Percentiles rank a stretch among this genome's conserved stretches.
These are phyloP conservation scores for Saturnia japonica DNA, from an alignment of 2,888 invertebrate species.

Conservation along the genomic window DNA sequence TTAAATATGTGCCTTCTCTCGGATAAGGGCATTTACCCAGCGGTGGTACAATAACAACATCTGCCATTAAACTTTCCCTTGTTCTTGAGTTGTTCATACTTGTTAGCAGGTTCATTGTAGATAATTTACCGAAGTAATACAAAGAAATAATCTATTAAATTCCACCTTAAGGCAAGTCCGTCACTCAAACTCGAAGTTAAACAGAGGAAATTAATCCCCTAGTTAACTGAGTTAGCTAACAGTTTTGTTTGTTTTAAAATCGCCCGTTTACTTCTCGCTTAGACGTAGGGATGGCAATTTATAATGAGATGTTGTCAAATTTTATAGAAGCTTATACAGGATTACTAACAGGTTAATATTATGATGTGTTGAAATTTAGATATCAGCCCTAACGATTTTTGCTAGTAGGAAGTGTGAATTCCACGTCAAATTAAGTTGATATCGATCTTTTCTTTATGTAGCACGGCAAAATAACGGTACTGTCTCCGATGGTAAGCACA, in stretches of 20 bases:
- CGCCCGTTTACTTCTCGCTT: background rate
- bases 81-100: background rate
- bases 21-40: background rate
- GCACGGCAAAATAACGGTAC: too few relatives aligned
- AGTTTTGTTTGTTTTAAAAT: slow-evolving; percentile 47
- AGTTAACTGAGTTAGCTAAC: slow-evolving; percentile 56
- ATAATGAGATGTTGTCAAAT: background rate
- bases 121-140: background rate
- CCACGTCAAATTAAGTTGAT: background rate
- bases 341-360: background rate
- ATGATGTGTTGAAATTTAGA: background rate
- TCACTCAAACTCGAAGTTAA: slow-evolving; percentile 59
- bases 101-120: background rate
- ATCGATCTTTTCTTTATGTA: too few relatives aligned
- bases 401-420: background rate
- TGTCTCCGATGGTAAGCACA: too few relatives aligned
- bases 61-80: background rate
- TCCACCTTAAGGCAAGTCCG: slow-evolving; percentile 47
- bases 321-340: background rate
- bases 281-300: background rate
- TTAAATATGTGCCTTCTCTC: too few relatives aligned
- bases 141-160: background rate
- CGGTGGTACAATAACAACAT: background rate
- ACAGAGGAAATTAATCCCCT: slow-evolving; percentile 60
- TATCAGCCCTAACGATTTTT: too few relatives aligned